Evolutionary conservation across 2,888 invertebrate species (phyloP), one percentile per base, ranked within the genome.

Genomic region (Argynnis bischoffii): DNA sequence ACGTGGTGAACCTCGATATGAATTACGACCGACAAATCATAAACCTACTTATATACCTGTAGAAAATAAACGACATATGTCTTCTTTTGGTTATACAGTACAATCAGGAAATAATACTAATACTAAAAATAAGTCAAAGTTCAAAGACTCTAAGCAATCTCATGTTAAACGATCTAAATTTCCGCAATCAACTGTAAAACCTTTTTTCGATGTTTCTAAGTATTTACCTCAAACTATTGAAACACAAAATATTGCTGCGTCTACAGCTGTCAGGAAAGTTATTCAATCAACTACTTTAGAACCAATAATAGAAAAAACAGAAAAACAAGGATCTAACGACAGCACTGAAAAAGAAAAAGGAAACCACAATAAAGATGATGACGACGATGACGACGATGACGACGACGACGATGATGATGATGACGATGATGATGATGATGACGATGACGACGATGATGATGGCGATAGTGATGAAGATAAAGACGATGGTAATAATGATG

Each of bases 1-100:
- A 26, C 82, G 87, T 77, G 89, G 89, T 59, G 93, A 92, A 78
- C 92, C 93, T 2, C 84, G 86, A 69, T 93, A 89, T 73, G 93
- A 92, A 81, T 70, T 89, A 15, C 82, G 81, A 71, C 82, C 80
- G 41, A 31, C 69, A 57, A 91, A 91, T 75, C 91, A 92, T 66
- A 92, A 90, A 74, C 14, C 77, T 21, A 76, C 80, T 66, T 88
- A 91, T 64, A 82, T 84, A 35, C 87, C 90, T 13, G 84, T 88
- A 11, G 81, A 84, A 78, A 85, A 87, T 66, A 87, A 80, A 73
- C 86, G 80, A 74, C 74, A 86, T 0, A 84, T 90, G 76, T 82
- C 90, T 21, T 18, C 81, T 41, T 80, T 84, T 70, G 89, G 87
- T 63, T 90, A 88, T 67, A 81, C 83, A 75, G 63, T 74, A 15